Percentiles rank a stretch among this genome's conserved stretches.
These are phyloP conservation scores for Solenodon paradoxus DNA, from an alignment of 2,113 vertebrate species.

Conservation along the genomic window DNA sequence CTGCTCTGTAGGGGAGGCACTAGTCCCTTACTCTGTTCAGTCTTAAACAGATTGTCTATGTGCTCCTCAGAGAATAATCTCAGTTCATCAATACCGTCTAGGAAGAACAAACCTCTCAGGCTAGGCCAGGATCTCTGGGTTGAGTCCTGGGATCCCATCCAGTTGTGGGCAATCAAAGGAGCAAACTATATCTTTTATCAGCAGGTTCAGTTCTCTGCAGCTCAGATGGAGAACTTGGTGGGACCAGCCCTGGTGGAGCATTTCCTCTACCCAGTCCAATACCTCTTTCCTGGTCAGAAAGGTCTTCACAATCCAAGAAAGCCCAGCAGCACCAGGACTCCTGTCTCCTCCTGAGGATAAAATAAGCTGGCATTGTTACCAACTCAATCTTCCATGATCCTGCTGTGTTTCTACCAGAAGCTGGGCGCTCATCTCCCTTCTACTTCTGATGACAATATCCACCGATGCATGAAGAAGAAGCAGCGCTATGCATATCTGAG, in stretches of 20 bases:
- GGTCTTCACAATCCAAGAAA: slow-evolving; percentile 67
- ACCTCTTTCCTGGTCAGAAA: slow-evolving; percentile 58
- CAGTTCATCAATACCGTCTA: slow-evolving; percentile 64
- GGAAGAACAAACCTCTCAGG: slow-evolving; percentile 59
- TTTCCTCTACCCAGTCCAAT: slow-evolving; percentile 68
- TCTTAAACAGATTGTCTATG: background rate
- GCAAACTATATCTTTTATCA: background rate
- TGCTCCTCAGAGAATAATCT: background rate
- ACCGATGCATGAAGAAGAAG: background rate
- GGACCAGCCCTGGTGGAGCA: background rate
- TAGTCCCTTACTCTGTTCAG: background rate
- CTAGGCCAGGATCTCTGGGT: background rate
- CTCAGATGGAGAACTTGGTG: slow-evolving; percentile 71
- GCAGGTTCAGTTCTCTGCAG: slow-evolving; percentile 53
- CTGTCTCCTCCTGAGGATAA: accelerated
- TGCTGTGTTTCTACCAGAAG: accelerated
- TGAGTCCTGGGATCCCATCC: background rate
- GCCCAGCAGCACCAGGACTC: slow-evolving; percentile 62
- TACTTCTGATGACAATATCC: background rate
- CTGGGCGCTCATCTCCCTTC: background rate
- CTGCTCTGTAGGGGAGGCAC: background rate
- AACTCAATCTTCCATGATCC: accelerated
- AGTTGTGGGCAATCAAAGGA: background rate
- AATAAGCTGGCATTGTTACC: background rate
- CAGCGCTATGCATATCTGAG: background rate